A percentile compares a stretch with the other conserved stretches of the same genome.
phyloP scores from a whole-genome alignment of 2,113 vertebrate species.

The Abramis brama region DNA sequence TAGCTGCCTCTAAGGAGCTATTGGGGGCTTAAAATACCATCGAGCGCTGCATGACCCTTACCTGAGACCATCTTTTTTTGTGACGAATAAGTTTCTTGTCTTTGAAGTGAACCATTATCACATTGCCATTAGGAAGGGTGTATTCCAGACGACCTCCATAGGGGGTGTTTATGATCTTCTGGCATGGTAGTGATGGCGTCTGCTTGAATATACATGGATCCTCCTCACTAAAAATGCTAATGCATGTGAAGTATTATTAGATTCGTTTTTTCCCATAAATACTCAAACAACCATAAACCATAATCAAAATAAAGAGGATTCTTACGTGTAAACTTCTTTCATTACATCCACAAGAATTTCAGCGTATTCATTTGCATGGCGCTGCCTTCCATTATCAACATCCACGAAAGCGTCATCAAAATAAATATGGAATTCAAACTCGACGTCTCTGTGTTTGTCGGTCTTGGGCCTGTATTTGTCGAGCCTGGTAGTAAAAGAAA shows the following conservation, averaged over 20 bases:
- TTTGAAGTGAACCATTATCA: slow-evolving; percentile 46
- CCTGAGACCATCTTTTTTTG: slow-evolving; percentile 61
- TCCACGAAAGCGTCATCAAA: slow-evolving; percentile 68
- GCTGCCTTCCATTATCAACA: background rate
- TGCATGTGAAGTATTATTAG: background rate
- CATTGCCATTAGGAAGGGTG: slow-evolving; percentile 69
- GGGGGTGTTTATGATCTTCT: slow-evolving; percentile 61
- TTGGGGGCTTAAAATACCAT: no score
- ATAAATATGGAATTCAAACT: slow-evolving; percentile 70
- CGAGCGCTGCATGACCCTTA: background rate
- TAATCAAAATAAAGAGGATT: background rate
- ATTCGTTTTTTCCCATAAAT: background rate
- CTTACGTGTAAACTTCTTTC: slow-evolving; percentile 66
- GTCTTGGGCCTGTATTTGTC: slow-evolving; percentile 71
- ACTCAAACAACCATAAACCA: background rate
- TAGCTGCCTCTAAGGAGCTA: no score
- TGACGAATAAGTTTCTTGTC: slow-evolving; percentile 39
- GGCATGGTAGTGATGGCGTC: slow-evolving; percentile 24
- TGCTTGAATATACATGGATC: slow-evolving; percentile 53
- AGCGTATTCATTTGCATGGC: slow-evolving; percentile 63
- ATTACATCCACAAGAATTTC: slow-evolving; percentile 58
- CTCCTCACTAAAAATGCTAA: slow-evolving; percentile 67
- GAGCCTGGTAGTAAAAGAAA: slow-evolving; percentile 57
- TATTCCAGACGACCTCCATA: slow-evolving; percentile 70
- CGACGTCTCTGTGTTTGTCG: slow-evolving; percentile 13